A percentile compares a stretch with the other conserved stretches of the same genome.
Evolutionary conservation across 2,113 vertebrate genomes (phyloP).

Genomic region (Nyctibius bracteatus): DNA sequence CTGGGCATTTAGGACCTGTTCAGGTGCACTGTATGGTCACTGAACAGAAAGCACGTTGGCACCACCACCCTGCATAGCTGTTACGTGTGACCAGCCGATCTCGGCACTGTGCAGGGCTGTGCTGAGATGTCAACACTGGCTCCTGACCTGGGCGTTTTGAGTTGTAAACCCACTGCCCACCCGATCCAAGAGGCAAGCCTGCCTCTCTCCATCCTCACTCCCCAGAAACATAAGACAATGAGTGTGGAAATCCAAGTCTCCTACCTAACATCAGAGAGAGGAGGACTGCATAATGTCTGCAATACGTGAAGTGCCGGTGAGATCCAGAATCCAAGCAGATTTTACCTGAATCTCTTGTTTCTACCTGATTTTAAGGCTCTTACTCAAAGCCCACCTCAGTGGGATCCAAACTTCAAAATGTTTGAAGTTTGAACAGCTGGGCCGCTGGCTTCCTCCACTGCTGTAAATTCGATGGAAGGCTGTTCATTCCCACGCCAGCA

Average conservation of each 20-base stretch:
- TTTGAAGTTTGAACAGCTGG: neutral
- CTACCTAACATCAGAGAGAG: neutral
- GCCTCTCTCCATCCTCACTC: neutral
- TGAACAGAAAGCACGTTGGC: neutral
- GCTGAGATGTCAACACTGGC: neutral
- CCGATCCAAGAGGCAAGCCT: neutral
- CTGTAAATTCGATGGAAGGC: accelerated
- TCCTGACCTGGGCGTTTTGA: neutral
- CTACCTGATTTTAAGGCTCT: neutral
- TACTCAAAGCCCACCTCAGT: neutral
- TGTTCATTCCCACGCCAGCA: neutral
- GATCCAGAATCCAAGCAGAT: neutral
- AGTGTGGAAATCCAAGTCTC: neutral
- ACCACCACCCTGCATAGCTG: neutral
- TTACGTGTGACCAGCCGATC: accelerated
- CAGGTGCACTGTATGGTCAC: neutral
- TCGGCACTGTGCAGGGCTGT: neutral
- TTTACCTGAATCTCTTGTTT: neutral
- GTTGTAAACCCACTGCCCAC: neutral
- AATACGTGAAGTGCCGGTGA: neutral
- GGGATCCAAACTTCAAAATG: neutral
- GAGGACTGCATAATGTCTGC: neutral
- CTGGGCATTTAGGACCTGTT: neutral
- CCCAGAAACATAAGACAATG: neutral
- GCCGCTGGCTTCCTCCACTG: neutral